Evolutionary conservation across 2,888 invertebrate genomes (phyloP), one percentile per base, ranked within the genome.

Genomic region (Conistra vaccinii): DNA sequence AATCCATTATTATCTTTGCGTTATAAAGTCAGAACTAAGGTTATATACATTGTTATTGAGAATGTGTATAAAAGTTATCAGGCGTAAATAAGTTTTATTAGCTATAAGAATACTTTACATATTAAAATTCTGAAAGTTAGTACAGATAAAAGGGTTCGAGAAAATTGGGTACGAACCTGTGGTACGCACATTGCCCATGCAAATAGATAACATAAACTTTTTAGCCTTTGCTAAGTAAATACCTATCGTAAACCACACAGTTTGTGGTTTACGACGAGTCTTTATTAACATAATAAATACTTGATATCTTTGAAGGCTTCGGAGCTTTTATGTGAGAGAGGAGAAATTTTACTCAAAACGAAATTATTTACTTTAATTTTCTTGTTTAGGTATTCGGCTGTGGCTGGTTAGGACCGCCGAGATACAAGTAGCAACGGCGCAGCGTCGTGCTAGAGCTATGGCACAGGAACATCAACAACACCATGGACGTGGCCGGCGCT

Each of bases 351-450:
- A 20, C 17, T 42, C 2, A 51, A 29, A 55, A 42, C 1, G 9
- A 35, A 53, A n/a, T n/a, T 7, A 17, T 42, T 65, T 9, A 65
- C 23, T 48, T 14, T 0, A 17, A 51, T 42, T 26, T 75, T 76
- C 0, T 71, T 80, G 51, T 70, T 1, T 60, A 98, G 96, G 95
- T 98, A 90, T 97, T 98, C 95, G 97, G 97, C 68, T 98, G 97
- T 92, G 97, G 97, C 66, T 97, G 97, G 97, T 96, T 97, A 69
- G 97, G 97, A 0, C 97, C 97, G 35, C 96, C 97, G 26, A 94
- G 97, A 85, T 97, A 97, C 95, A 97, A 97, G 97, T 97, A 97
- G 97, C 97, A 97, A 93, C 95, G 96, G 95, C 95, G 96, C 88
- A 96, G 96, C 92, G 96, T 96, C 90, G 96, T 97, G 96, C 96